phyloP scores from a whole-genome alignment of 2,797 vertebrate species.

The Sebastiscus tertius region DNA sequence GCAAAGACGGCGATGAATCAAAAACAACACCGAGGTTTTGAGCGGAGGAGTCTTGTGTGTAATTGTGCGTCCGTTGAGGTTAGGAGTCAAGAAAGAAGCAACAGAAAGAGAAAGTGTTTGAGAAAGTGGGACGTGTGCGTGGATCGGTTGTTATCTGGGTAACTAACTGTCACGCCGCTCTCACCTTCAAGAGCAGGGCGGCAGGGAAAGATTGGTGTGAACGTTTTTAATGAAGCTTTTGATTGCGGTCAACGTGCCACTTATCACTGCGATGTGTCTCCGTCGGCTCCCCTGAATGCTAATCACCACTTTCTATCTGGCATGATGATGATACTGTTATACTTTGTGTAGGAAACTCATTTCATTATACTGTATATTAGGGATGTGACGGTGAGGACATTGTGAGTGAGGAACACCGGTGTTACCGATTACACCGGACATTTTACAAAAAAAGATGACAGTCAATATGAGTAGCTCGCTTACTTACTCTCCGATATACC shows the following conservation, averaged over 20 bases:
- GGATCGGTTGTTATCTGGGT: not conserved
- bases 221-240: constrained; percentile 51
- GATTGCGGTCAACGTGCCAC: constrained; percentile 48
- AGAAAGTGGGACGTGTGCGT: not conserved
- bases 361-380: not conserved
- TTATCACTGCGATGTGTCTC: constrained; percentile 27
- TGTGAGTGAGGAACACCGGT: too few species aligned
- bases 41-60: constrained; percentile 22
- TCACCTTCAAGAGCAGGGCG: constrained; percentile 24
- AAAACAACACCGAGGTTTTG: not conserved
- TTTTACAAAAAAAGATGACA: too few species aligned
- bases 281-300: not conserved
- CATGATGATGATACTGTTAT: not conserved
- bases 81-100: not conserved
- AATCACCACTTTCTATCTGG: not conserved
- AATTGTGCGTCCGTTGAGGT: constrained; percentile 1
- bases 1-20: constrained; percentile 3
- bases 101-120: not conserved
- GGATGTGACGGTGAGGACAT: too few species aligned
- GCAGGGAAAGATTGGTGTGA: constrained; percentile 40
- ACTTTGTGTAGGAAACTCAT: not conserved
- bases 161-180: not conserved
- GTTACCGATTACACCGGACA: too few species aligned
- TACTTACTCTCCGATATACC: too few species aligned
- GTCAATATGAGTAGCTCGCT: too few species aligned